phyloP scores from a whole-genome alignment of 2,888 invertebrate species.

The Rhorus exstirpatorius region DNA sequence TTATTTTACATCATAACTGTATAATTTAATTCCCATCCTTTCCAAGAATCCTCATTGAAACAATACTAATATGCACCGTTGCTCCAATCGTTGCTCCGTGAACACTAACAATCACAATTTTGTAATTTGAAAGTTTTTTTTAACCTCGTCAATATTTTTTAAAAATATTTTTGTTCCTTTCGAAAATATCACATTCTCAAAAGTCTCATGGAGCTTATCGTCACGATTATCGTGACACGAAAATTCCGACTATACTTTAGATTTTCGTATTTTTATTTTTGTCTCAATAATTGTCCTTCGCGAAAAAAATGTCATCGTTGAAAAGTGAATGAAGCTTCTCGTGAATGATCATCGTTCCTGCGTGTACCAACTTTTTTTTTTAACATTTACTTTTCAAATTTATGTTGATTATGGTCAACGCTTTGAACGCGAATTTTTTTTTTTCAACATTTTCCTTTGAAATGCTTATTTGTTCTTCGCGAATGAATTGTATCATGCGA shows the following conservation, averaged over 20 bases:
- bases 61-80: neutral
- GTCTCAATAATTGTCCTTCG: neutral
- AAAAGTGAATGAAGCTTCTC: neutral
- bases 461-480: too few species aligned
- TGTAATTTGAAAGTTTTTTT: too few species aligned
- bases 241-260: neutral
- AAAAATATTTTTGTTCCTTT: neutral
- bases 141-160: too few species aligned
- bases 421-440: too few species aligned
- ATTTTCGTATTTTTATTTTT: constrained; percentile 4
- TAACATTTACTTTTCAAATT: too few species aligned
- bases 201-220: neutral
- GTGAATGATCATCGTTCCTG: neutral
- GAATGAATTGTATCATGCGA: too few species aligned
- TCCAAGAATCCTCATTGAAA: neutral
- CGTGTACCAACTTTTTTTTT: neutral
- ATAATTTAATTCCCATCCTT: constrained; percentile 53
- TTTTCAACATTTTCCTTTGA: too few species aligned
- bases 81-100: too few species aligned
- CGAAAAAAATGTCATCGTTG: neutral
- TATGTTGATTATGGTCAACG: too few species aligned
- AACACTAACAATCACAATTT: too few species aligned
- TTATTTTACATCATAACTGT: constrained; percentile 33
- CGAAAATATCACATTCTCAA: neutral
- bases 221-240: neutral